Percentiles rank a stretch among this genome's conserved stretches.
These are phyloP conservation scores for Hyposmocoma kahamanoa DNA, from an alignment of 1,140 invertebrate genomes.

Conservation along the genomic window DNA sequence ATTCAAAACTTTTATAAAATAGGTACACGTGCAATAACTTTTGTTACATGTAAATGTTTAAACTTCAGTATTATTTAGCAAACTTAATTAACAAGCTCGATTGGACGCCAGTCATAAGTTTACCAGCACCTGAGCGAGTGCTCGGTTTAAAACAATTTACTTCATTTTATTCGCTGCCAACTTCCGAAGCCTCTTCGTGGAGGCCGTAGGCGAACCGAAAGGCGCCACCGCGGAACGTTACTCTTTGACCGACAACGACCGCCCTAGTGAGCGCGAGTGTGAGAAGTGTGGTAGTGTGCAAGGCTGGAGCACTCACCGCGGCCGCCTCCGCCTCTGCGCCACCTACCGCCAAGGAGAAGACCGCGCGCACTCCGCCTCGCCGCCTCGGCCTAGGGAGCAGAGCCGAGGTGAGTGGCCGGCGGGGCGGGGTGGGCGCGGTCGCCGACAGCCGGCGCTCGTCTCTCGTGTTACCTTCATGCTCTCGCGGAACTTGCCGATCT, in stretches of 20 bases:
- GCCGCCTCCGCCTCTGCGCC: too few species aligned
- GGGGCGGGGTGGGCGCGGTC: not conserved
- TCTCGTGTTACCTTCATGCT: conserved; percentile 90
- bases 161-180: too few species aligned
- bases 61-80: too few species aligned
- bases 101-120: too few species aligned
- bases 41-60: too few species aligned
- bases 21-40: too few species aligned
- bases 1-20: too few species aligned
- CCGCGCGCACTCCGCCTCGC: not conserved
- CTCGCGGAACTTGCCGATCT: conserved; percentile 98
- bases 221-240: not conserved
- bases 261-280: not conserved
- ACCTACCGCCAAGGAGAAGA: too few species aligned
- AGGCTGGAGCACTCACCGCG: not conserved
- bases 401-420: not conserved
- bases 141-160: too few species aligned
- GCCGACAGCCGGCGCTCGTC: conserved; percentile 3
- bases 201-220: not conserved
- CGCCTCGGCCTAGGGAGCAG: not conserved
- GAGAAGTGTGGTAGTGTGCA: not conserved
- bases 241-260: not conserved
- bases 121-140: too few species aligned
- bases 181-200: too few species aligned
- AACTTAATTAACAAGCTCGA: too few species aligned